Percentiles rank a stretch among this genome's conserved stretches.
Conservation (phyloP, 2,888 invertebrate genomes). For the Desoria tigrina region DNA sequence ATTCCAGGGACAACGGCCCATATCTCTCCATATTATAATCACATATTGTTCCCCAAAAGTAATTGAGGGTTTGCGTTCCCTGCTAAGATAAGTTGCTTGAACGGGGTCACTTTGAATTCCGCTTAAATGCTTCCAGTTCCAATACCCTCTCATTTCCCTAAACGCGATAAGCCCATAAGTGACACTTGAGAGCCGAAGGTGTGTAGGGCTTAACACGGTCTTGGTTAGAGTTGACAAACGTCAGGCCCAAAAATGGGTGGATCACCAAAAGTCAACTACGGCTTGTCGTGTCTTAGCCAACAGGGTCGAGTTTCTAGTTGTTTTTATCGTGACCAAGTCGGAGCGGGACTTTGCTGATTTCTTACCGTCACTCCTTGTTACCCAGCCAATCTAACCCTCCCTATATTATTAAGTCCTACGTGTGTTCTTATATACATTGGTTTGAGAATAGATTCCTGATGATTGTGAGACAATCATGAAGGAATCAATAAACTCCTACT, state of each 20-base stretch:
- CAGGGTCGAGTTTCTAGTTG: neutral
- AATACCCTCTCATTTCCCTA: neutral
- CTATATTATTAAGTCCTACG: no score
- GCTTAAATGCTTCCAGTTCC: neutral
- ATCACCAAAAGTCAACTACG: constrained; percentile 18
- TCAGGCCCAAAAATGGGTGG: constrained; percentile 16
- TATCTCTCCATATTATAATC: no score
- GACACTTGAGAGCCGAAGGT: constrained; percentile 7
- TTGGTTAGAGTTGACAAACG: constrained; percentile 16
- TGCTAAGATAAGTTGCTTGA: neutral
- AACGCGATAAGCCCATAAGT: constrained; percentile 13
- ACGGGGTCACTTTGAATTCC: neutral
- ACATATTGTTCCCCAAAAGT: neutral
- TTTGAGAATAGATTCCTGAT: no score
- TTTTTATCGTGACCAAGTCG: neutral
- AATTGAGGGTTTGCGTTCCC: constrained; percentile 12
- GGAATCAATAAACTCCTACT: no score
- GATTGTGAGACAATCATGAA: no score
- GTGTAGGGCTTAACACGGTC: no score
- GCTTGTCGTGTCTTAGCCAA: constrained; percentile 18
- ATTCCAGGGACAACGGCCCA: no score
- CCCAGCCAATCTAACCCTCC: no score
- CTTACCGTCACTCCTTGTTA: no score
- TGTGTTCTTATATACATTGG: no score
- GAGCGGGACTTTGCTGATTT: constrained; percentile 1